These are phyloP conservation scores for Loris lydekkerianus DNA, from an alignment of 2,797 vertebrate genomes.

Conservation along the genomic window DNA sequence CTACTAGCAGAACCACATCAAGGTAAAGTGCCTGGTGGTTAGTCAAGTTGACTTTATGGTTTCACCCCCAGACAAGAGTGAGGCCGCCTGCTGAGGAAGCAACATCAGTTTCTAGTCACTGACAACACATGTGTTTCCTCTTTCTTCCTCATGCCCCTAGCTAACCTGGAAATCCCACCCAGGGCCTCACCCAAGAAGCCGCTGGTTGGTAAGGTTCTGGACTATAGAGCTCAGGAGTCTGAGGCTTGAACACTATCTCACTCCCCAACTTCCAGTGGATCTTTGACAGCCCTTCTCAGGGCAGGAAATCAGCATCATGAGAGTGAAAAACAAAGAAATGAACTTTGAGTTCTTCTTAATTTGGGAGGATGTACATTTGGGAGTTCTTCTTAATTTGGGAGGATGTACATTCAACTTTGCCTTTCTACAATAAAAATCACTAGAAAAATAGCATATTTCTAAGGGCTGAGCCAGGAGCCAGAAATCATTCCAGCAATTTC, in stretches of 20 bases:
- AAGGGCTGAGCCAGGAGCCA: not conserved
- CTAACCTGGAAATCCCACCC: not conserved
- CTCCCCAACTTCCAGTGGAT: not conserved
- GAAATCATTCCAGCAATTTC: not conserved
- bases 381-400: not conserved
- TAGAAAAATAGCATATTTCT: not conserved
- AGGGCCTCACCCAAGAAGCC: not conserved
- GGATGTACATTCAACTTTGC: not conserved
- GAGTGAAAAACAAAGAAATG: not conserved
- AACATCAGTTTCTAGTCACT: not conserved
- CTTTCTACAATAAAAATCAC: not conserved
- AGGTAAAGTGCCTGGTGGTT: not conserved
- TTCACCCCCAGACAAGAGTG: not conserved
- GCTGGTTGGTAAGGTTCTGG: not conserved
- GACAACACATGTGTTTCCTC: not conserved
- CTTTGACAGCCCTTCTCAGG: not conserved
- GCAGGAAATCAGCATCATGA: not conserved
- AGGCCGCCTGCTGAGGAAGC: not conserved
- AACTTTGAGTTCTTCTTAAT: not conserved
- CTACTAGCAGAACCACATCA: not conserved
- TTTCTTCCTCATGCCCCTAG: not conserved
- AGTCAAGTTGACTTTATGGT: not conserved
- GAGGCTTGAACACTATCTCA: not conserved
- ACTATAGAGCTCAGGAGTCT: too few species aligned
- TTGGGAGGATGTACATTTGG: too few species aligned